Evolutionary conservation across 2,113 vertebrate species (phyloP).

Genomic region (Apteryx mantelli): DNA sequence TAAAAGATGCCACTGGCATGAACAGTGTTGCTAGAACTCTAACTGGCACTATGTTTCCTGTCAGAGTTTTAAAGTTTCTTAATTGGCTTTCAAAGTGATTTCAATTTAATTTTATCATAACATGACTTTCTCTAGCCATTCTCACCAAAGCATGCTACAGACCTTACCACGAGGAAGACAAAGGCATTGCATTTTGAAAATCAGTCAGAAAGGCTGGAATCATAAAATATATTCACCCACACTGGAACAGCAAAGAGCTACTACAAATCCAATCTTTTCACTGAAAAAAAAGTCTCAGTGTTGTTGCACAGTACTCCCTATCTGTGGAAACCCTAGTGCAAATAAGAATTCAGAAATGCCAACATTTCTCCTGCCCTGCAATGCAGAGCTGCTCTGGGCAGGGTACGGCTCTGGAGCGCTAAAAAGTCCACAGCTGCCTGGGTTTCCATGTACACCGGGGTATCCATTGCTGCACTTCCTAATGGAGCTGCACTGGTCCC

Average conservation of each 20-base stretch:
- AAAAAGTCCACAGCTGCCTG: neutral
- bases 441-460: neutral
- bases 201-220: neutral
- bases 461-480: neutral
- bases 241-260: neutral
- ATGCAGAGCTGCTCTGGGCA: neutral
- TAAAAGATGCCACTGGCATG: neutral
- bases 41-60: neutral
- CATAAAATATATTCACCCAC: accelerated
- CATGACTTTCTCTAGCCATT: neutral
- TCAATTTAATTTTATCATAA: neutral
- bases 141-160: neutral
- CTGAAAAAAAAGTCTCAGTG: neutral
- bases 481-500: neutral
- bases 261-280: neutral
- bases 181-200: neutral
- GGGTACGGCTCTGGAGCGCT: neutral
- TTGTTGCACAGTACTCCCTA: neutral
- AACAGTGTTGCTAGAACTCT: neutral
- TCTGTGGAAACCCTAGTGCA: accelerated
- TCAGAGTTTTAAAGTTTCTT: neutral
- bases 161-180: neutral
- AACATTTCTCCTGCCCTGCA: neutral
- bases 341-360: neutral
- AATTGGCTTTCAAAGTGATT: neutral